Evolutionary conservation across 2,797 vertebrate species (phyloP), one percentile per base, ranked within the genome.

Genomic region (Paguma larvata): DNA sequence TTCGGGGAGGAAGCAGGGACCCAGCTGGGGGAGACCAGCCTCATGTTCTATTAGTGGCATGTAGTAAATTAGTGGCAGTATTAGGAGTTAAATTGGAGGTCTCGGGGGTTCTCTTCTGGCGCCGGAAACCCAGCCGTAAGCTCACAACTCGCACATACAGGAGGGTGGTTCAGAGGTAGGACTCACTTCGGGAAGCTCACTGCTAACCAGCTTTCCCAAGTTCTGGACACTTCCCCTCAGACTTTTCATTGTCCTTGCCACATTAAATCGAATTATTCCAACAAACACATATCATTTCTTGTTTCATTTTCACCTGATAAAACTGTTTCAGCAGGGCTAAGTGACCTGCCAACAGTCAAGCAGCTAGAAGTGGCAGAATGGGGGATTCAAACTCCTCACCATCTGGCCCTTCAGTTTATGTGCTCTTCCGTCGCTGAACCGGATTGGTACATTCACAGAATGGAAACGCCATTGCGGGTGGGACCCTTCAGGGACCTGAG

Each of bases 221-320:
- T 34, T 88, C 41, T 41, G 0, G n/a, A 1, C 4, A n/a, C 79
- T 87, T 82, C 6, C 30, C 44, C 32, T 18, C 13, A n/a, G 21
- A 18, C 14, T n/a, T 92, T 44, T 78, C 19, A 34, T 44, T 15
- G 1, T 63, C 16, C 15, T 93, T 80, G 30, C 46, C 62, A 56
- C 38, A n/a, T 82, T 48, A n/a, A 38, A 53, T 82, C 0, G 3
- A 72, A 80, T 83, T 38, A 79, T 94, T 80, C 19, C 14, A 59
- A 79, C 13, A 63, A 73, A 48, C 34, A 14, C 0, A 3, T 89
- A 44, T 68, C 32, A 23, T 51, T 92, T 92, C 85, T 82, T 85
- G 62, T 78, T 90, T 79, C 51, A 48, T 48, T 91, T 91, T 90
- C 62, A 88, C 53, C 44, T 18, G 56, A 38, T 73, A 67, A 62